These are phyloP conservation scores for Capromys pilorides DNA, from an alignment of 2,797 vertebrate genomes.

Conservation along the genomic window DNA sequence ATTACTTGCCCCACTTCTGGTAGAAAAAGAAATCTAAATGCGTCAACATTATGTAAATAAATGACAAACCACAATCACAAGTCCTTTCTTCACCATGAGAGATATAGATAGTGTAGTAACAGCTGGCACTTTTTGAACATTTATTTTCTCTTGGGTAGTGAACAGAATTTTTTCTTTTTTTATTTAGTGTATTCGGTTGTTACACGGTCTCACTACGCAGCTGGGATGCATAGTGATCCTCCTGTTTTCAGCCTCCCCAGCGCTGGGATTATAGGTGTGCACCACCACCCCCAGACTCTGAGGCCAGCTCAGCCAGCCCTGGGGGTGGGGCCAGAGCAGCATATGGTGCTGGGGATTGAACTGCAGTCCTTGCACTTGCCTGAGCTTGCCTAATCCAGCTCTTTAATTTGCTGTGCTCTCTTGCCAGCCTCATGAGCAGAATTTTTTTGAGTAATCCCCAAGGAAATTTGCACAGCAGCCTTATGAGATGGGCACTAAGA, in stretches of 20 bases:
- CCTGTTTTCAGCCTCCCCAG: no score
- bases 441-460: neutral
- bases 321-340: no score
- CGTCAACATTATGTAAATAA: neutral
- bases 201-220: no score
- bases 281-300: no score
- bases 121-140: neutral
- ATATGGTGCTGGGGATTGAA: no score
- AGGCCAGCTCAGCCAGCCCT: no score
- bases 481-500: neutral
- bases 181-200: no score
- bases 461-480: neutral
- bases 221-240: no score
- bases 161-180: neutral
- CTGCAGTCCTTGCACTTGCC: no score
- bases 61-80: neutral
- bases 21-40: constrained; percentile 43
- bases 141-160: neutral
- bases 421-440: neutral
- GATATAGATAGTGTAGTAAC: neutral
- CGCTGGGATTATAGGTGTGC: no score
- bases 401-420: no score
- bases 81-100: neutral
- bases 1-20: neutral
- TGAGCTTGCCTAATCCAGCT: no score